Conservation (phyloP, 2,797 vertebrate species). For the Strix occidentalis region DNA sequence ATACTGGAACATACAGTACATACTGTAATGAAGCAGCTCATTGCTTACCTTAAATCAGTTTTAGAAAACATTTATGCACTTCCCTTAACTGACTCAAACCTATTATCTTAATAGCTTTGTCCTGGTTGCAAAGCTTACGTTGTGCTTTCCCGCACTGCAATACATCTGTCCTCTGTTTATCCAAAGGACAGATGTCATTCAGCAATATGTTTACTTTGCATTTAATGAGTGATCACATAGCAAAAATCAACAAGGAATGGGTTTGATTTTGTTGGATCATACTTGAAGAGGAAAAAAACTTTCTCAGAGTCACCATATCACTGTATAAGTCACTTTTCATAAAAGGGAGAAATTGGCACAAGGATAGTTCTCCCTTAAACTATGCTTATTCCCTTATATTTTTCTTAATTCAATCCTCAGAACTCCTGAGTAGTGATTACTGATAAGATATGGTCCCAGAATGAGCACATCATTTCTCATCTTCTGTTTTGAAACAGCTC, state of each 20-base stretch:
- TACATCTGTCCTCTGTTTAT: not conserved
- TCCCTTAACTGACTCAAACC: not conserved
- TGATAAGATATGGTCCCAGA: not conserved
- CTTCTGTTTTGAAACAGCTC: not conserved
- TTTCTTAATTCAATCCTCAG: not conserved
- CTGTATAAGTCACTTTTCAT: not conserved
- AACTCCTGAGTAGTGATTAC: not conserved
- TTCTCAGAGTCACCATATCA: not conserved
- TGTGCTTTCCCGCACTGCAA: not conserved
- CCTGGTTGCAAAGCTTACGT: not conserved
- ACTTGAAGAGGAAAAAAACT: not conserved
- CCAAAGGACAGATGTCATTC: conserved; percentile 20
- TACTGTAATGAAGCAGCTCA: not conserved
- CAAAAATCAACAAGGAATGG: not conserved
- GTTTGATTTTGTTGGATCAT: not conserved
- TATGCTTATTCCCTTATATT: not conserved
- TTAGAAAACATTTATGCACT: not conserved
- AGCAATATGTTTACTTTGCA: not conserved
- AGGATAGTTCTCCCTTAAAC: not conserved
- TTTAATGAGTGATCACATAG: not conserved
- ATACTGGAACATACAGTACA: not conserved
- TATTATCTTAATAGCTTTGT: not conserved
- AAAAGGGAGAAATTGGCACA: not conserved
- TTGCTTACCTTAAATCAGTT: not conserved
- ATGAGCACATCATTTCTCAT: not conserved